A percentile compares a stretch with the other conserved stretches of the same genome.
These are phyloP conservation scores for Saccostrea echinata DNA, from an alignment of 1,140 invertebrate species.

Conservation along the genomic window DNA sequence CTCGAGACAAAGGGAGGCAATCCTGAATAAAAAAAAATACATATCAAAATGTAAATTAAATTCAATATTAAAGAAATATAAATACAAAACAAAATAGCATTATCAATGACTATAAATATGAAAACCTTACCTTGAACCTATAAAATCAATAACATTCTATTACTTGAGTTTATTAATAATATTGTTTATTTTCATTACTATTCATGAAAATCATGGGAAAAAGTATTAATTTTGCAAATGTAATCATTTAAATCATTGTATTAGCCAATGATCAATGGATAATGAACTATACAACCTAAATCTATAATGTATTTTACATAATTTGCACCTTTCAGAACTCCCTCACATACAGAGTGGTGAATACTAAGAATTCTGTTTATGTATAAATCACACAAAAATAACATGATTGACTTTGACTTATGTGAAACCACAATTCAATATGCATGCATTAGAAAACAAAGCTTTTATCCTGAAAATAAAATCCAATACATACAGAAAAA, in stretches of 20 bases:
- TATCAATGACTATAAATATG: not conserved
- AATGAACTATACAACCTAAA: not conserved
- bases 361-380: no score
- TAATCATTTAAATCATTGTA: not conserved
- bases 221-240: not conserved
- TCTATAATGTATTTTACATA: not conserved
- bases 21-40: not conserved
- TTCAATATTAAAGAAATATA: not conserved
- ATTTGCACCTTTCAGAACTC: no score
- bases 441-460: no score
- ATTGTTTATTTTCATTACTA: not conserved
- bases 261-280: not conserved
- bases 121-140: not conserved
- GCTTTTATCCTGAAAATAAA: no score
- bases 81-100: not conserved
- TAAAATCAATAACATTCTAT: constrained; percentile 9
- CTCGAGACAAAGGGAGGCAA: not conserved
- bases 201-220: not conserved
- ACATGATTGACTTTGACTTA: no score
- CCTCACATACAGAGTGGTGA: no score
- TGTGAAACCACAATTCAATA: no score
- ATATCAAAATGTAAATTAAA: not conserved
- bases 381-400: no score
- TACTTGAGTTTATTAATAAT: not conserved
- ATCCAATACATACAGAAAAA: no score